Evolutionary conservation across 2,797 vertebrate species (phyloP).

Genomic region (Heliangelus exortis): DNA sequence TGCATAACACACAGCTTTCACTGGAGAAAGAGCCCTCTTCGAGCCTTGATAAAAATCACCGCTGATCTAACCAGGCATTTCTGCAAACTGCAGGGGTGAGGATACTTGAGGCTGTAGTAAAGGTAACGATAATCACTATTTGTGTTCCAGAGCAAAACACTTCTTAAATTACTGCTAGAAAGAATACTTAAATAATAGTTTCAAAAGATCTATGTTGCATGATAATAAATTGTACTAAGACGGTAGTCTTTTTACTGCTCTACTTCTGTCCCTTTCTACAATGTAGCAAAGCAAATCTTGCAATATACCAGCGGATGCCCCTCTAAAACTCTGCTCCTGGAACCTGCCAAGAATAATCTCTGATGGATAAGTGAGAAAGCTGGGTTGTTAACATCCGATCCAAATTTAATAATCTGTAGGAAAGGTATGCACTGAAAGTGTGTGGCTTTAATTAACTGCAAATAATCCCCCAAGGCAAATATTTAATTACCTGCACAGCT

Average conservation of each 20-base stretch:
- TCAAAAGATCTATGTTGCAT: background rate
- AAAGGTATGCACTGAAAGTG: conserved; percentile 66
- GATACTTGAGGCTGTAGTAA: background rate
- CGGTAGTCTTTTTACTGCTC: background rate
- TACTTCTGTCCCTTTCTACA: background rate
- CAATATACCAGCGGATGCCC: background rate
- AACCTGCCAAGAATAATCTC: conserved; percentile 58
- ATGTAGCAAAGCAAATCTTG: background rate
- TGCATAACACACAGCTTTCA: background rate
- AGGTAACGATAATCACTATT: background rate
- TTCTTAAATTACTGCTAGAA: background rate
- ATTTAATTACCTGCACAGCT: conserved; percentile 79
- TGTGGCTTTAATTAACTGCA: conserved; percentile 81
- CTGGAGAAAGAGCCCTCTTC: background rate
- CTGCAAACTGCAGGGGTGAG: background rate
- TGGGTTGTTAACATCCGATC: conserved; percentile 74
- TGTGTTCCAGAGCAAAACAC: background rate
- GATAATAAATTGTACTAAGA: background rate
- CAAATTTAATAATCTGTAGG: conserved; percentile 77
- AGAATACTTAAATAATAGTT: background rate
- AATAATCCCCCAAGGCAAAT: conserved; percentile 78
- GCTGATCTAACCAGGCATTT: background rate
- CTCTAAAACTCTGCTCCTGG: conserved; percentile 6
- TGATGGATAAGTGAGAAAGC: conserved; percentile 67
- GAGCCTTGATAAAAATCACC: background rate